Evolutionary conservation across 2,797 vertebrate species (phyloP), one percentile per base, ranked within the genome.

Genomic region (Poecilia gillii): DNA sequence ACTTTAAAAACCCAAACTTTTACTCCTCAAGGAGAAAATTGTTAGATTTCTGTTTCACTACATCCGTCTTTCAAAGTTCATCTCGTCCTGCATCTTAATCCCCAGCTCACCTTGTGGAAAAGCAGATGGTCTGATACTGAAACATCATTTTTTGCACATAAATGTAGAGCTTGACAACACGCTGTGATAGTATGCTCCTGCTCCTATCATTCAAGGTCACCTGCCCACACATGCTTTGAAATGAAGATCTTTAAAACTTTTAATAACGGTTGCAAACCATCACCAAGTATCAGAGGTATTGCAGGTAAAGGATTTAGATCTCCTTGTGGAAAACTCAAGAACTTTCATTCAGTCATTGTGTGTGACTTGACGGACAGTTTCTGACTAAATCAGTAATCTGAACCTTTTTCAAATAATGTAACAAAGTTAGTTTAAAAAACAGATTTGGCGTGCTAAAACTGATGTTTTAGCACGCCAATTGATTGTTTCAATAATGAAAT

Each of bases 41-140:
- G 33, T 81, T 84, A 57, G 53, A 83, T 79, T 85, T 84, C 75
- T 80, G 45, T 85, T 72, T 84, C 80, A 66, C 77, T 73, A 78
- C 75, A 36, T 81, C 57, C 81, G 77, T 62, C 72, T 18, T 71
- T 71, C 12, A 2, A 71, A 84, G 72, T 85, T 81, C 23, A 43
- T 73, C 76, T 51, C 23, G 9, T 77, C 59, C 72, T 85, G 57
- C 51, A 33, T 86, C 84, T 86, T 78, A 80, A 59, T 88, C 76
- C 73, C 64, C 74, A 25, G 33, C 76, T 82, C 83, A 76, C 59
- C 73, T 64, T 43, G n/a, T 73, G 76, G 59, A 77, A 85, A 23
- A 76, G 45, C 49, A 77, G 80, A 68, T 9, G n/a, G 43, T 87
- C 84, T 87, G 79, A 90, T 78, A 74, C 55, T 11, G 78, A 72